These are phyloP conservation scores for Drosophila acutilabella DNA, from an alignment of 2,888 invertebrate genomes.

Conservation along the genomic window DNA sequence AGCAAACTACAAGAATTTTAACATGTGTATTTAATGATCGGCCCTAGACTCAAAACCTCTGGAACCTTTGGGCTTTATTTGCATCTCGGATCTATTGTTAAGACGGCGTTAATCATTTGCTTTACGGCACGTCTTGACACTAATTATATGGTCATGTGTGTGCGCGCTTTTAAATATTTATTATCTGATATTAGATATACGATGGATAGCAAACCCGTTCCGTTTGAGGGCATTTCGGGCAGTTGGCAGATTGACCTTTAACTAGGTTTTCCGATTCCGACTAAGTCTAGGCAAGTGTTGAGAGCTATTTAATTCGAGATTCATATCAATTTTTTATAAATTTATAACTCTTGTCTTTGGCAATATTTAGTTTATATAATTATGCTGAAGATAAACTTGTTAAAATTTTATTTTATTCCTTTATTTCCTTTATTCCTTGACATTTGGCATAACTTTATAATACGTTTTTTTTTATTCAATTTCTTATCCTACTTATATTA, in stretches of 20 bases:
- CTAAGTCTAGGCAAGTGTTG: neutral
- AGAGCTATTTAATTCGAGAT: neutral
- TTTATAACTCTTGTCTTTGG: neutral
- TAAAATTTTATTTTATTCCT: no score
- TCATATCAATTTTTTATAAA: neutral
- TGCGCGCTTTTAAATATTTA: constrained; percentile 67
- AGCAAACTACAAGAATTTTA: constrained; percentile 51
- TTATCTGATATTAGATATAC: constrained; percentile 44
- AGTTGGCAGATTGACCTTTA: constrained; percentile 45
- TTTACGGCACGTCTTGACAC: constrained; percentile 60
- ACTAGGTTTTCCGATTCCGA: constrained; percentile 1
- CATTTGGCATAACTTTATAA: no score
- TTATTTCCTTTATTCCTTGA: no score
- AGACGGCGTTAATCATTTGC: constrained; percentile 69
- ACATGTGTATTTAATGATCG: constrained; percentile 58
- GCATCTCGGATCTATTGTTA: constrained; percentile 54
- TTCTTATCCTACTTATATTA: no score
- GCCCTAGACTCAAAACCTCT: constrained; percentile 19
- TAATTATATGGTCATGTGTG: constrained; percentile 68
- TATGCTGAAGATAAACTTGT: no score
- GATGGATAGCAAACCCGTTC: constrained; percentile 63
- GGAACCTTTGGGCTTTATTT: constrained; percentile 46
- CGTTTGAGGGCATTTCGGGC: constrained; percentile 39
- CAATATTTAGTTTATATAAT: no score
- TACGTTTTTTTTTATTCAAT: no score